Evolutionary conservation across 64 coral and sea anemone species (phyloP), one percentile per base, ranked within the genome.

Genomic region (Montipora sp.): DNA sequence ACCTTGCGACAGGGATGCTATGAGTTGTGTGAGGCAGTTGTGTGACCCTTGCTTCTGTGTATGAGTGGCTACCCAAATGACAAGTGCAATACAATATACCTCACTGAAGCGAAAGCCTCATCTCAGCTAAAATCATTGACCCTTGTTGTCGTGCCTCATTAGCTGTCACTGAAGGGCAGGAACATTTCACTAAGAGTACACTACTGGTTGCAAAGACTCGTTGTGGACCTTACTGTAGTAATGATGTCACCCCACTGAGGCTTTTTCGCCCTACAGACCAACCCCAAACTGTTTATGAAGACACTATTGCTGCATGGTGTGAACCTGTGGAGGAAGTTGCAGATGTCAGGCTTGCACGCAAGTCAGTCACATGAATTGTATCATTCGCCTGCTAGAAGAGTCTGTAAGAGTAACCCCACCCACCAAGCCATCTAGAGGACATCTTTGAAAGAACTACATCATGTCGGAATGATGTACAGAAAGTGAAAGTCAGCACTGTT

Each of bases 121-220:
- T 94, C 3, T 51, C 69, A 57, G 79, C 63, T 75, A 89, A 36
- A 59, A 18, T 89, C 23, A 13, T 89, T 14, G 57, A 46, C 48
- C 78, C 50, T 51, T 24, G 5, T 51, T 8, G 69, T 18, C 5
- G 36, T 22, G 22, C 69, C 6, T 73, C 86, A 4, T 59, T 61
- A 65, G 44, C 3, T 23, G 80, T n/a, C 10, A 73, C 9, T 7
- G 21, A 73, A 9, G 69, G 69, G 6, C 69, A 73, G 22, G 69
- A 73, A 73, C 69, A n/a, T 23, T 73, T 73, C 22, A 73, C 69
- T 73, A 73, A 9, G 22, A 89, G 87, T 18, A 46, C 81, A 1
- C 21, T 89, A 19, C 69, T 89, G 36, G 65, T 94, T 2, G 92
- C 87, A 5, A 89, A 80, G 59, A 68, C 87, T 20, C 72, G 27